Conservation (phyloP, 1,140 invertebrate species). For the Leptoteleia sp. region DNA sequence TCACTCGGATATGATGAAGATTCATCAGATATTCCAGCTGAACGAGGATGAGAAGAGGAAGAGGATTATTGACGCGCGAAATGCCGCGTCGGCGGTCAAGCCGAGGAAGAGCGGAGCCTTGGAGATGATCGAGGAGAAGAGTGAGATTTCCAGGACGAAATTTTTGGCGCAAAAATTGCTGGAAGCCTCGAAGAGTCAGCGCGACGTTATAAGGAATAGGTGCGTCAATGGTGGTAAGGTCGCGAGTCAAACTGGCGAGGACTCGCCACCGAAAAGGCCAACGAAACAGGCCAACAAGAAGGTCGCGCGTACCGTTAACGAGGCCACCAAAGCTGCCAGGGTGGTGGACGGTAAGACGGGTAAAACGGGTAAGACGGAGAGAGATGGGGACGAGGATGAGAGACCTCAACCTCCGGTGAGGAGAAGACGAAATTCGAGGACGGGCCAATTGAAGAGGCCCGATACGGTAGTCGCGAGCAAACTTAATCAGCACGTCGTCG, state of each 20-base stretch:
- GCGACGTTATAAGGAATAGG: constrained; percentile 18
- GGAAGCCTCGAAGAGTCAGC: constrained; percentile 42
- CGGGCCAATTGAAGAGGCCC: background rate
- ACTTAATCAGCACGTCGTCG: constrained; percentile 4
- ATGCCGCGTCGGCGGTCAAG: background rate
- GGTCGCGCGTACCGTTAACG: background rate
- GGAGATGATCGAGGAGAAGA: constrained; percentile 59
- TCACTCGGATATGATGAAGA: constrained; percentile 67
- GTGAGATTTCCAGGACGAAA: constrained; percentile 43
- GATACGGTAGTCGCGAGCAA: background rate
- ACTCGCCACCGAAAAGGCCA: too few relatives aligned
- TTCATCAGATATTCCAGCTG: constrained; percentile 59
- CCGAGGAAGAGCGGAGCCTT: constrained; percentile 25
- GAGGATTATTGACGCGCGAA: constrained; percentile 2
- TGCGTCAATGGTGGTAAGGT: constrained; percentile 4
- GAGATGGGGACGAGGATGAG: constrained; percentile 14
- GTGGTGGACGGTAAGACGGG: background rate
- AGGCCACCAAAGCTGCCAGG: background rate
- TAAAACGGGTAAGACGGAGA: constrained; percentile 16
- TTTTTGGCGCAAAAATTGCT: constrained; percentile 39
- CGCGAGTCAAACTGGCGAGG: constrained; percentile 3
- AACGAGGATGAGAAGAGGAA: constrained; percentile 53
- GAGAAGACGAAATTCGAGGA: constrained; percentile 33
- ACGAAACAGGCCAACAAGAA: constrained; percentile 16
- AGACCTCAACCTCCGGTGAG: constrained; percentile 41